Conservation (phyloP, 1,140 invertebrate species). For the Sycophila sp. region DNA sequence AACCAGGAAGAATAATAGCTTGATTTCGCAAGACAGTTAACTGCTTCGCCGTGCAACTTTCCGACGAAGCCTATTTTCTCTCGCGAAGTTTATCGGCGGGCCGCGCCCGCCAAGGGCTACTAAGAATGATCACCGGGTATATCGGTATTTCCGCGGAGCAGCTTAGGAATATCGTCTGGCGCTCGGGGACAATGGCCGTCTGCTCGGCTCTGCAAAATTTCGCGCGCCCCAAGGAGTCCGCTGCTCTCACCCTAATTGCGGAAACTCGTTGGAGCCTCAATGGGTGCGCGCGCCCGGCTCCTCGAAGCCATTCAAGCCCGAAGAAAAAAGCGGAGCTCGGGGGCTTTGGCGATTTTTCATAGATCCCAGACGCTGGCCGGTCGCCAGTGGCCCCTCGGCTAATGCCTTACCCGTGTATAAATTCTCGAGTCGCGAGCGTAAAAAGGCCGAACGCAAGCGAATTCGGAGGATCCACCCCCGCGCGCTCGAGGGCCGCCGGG, state of each 20-base stretch:
- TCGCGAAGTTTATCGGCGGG: no score
- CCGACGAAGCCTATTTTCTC: slow-evolving; percentile 3
- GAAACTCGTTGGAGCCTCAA: slow-evolving; percentile 13
- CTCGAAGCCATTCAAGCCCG: background rate
- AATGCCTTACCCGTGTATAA: no score
- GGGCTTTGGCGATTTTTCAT: slow-evolving; percentile 17
- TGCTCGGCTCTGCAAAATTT: no score
- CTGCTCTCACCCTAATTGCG: slow-evolving; percentile 7
- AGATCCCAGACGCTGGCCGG: background rate
- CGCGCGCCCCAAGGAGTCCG: no score
- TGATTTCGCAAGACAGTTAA: slow-evolving; percentile 10
- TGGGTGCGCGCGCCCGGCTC: background rate
- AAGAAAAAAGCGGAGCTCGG: background rate
- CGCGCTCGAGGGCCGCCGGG: no score
- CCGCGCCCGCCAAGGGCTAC: no score
- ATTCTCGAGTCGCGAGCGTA: background rate
- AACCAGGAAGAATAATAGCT: slow-evolving; percentile 23
- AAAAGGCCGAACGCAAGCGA: slow-evolving; percentile 2
- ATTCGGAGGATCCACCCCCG: no score
- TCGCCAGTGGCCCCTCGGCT: slow-evolving; percentile 2
- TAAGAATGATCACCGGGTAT: no score
- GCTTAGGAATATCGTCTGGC: no score
- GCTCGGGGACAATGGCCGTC: no score
- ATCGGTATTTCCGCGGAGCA: no score
- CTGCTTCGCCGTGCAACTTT: background rate